Evolutionary conservation across 2,797 vertebrate genomes (phyloP), one percentile per base, ranked within the genome.

Genomic region (Periparus ater): DNA sequence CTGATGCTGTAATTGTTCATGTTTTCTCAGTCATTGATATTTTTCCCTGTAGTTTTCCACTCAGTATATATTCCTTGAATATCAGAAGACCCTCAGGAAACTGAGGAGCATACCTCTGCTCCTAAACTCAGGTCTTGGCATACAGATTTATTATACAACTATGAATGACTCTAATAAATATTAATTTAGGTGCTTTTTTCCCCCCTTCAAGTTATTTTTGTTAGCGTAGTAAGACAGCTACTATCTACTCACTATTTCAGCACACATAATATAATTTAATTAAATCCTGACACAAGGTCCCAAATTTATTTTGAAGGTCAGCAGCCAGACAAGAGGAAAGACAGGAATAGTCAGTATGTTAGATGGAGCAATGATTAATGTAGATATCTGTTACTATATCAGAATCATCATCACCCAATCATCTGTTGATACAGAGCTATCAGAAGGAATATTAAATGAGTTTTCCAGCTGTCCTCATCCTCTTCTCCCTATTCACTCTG

Each of bases 51-150:
- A 65, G 11, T 82, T 93, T 93, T 78, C 18, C 13, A 14, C n/a
- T 89, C 23, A 34, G 8, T 47, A 32, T 72, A 19, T 44, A 18
- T 80, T 85, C 22, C 25, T 87, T 90, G 74, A 79, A 50, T 32
- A 83, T 87, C 45, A 89, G 68, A 85, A 67, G 40, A 79, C 25
- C 5, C 27, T 95, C 54, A 85, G 94, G 74, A 93, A 89, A 78
- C 21, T 47, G 45, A 40, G 38, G 38, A 40, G 30, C 25, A n/a
- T 86, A 44, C 8, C 91, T 78, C 73, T 92, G 30, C 63, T 96
- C 65, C n/a, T 65, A 47, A 86, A 36, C 20, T 70, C 20, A 2
- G 5, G 1, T 50, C 81, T 83, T 81, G 27, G 17, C 45, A 60
- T 54, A 62, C 17, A 73, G n/a, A 30, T 86, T 73, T 88, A 42